Percentiles rank a stretch among this genome's conserved stretches.
Evolutionary conservation across 2,797 vertebrate genomes (phyloP).

Genomic region (Enteromius radiatus): DNA sequence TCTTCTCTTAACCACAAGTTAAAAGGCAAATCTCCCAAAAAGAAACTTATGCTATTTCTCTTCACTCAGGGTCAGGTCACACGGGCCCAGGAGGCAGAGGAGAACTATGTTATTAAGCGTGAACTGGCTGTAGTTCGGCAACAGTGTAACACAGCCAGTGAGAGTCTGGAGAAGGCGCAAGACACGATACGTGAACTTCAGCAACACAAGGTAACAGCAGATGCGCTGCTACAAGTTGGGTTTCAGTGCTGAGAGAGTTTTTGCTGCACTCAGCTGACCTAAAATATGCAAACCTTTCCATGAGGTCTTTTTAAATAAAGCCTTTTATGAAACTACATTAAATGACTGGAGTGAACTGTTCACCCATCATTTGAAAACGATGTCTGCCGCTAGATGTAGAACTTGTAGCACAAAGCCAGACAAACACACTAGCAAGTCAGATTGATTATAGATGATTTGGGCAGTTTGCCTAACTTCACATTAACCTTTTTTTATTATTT

Average conservation of each 20-base stretch:
- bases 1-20: background rate
- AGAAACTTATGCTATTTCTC: constrained; percentile 9
- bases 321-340: background rate
- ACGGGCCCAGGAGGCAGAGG: constrained; percentile 92
- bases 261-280: background rate
- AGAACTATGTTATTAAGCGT: constrained; percentile 94
- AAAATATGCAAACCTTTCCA: background rate
- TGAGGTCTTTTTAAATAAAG: background rate
- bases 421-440: background rate
- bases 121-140: constrained; percentile 91
- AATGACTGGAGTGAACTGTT: background rate
- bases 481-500: background rate
- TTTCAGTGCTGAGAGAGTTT: background rate
- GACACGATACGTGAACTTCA: constrained; percentile 89
- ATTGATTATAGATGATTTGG: background rate
- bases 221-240: background rate
- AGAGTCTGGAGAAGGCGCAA: constrained; percentile 89
- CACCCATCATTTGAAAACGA: background rate
- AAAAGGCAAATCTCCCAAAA: background rate
- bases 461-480: background rate
- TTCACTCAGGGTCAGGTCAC: constrained; percentile 91
- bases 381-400: background rate
- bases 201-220: constrained; percentile 83
- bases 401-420: background rate
- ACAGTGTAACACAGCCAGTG: constrained; percentile 83